Evolutionary conservation across 92 coral and sea anemone genomes (phyloP).

Genomic region (Palythoa heliodiscus): DNA sequence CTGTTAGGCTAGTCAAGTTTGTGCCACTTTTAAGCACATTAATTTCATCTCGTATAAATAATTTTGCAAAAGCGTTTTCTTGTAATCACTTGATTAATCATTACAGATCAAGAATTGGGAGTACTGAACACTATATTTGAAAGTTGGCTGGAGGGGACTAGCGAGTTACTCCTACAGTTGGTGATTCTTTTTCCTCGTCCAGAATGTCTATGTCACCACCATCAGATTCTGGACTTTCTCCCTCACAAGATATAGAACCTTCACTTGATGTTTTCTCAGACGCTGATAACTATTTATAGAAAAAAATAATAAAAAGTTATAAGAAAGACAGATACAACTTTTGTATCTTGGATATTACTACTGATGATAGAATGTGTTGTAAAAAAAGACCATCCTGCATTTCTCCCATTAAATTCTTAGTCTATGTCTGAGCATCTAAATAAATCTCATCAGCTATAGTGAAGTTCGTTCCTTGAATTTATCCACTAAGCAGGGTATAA

Average conservation of each 20-base stretch:
- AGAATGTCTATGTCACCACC: constrained; percentile 57
- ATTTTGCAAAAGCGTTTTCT: constrained; percentile 45
- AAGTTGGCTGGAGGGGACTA: constrained; percentile 44
- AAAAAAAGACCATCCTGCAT: constrained; percentile 23
- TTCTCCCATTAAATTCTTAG: constrained; percentile 20
- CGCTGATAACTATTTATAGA: constrained; percentile 2
- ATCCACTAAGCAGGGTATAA: constrained; percentile 10
- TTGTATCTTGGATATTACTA: constrained; percentile 3
- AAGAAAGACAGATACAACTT: constrained; percentile 43
- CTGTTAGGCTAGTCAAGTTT: constrained; percentile 50
- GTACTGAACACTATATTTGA: constrained; percentile 22
- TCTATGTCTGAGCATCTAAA: constrained; percentile 25
- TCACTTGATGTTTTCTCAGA: constrained; percentile 53
- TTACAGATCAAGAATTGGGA: constrained; percentile 35
- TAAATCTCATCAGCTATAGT: constrained; percentile 28
- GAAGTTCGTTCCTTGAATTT: constrained; percentile 2
- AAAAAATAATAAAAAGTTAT: constrained; percentile 3
- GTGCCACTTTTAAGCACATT: constrained; percentile 50
- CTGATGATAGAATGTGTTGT: background rate
- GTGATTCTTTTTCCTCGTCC: constrained; percentile 48
- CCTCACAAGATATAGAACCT: constrained; percentile 43
- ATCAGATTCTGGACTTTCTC: constrained; percentile 43
- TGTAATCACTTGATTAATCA: constrained; percentile 48
- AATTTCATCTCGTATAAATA: constrained; percentile 46
- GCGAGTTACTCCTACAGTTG: constrained; percentile 28